These are phyloP conservation scores for Opisthocomus hoazin DNA, from an alignment of 2,113 vertebrate genomes.

Conservation along the genomic window DNA sequence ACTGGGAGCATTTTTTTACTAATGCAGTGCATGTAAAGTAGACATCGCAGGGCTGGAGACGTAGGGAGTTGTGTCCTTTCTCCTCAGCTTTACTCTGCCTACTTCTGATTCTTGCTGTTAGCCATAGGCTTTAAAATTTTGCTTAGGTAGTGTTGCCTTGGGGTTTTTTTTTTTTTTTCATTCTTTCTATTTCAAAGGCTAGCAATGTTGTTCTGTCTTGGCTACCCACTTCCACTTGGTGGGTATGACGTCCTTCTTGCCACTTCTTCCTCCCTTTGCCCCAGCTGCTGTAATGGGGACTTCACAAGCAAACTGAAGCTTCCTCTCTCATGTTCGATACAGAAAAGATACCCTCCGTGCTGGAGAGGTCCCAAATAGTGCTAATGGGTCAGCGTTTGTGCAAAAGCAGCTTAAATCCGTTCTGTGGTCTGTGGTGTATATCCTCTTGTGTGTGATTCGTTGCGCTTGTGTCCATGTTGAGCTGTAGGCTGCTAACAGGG, in stretches of 20 bases:
- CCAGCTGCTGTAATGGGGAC: not conserved
- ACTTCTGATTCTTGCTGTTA: not conserved
- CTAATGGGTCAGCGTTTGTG: not conserved
- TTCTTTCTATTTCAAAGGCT: not conserved
- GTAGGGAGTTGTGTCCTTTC: not conserved
- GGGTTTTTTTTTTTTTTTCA: not conserved
- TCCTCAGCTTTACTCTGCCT: not conserved
- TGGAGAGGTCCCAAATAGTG: not conserved
- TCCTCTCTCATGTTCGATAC: not conserved
- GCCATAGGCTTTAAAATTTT: not conserved
- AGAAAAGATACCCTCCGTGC: not conserved
- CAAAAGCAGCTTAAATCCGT: not conserved
- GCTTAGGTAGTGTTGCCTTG: not conserved
- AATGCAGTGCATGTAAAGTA: not conserved
- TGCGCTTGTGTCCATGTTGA: fast-evolving
- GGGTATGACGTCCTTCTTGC: not conserved
- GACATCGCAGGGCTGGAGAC: not conserved
- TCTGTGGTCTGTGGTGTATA: not conserved
- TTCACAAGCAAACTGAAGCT: not conserved
- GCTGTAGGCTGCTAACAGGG: not conserved
- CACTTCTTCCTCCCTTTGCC: not conserved
- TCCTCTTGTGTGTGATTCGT: not conserved
- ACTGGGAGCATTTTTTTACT: not conserved
- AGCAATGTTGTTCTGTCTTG: not conserved
- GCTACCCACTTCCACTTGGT: not conserved